phyloP scores from a whole-genome alignment of 2,797 vertebrate genomes.

The Uromys caudimaculatus region DNA sequence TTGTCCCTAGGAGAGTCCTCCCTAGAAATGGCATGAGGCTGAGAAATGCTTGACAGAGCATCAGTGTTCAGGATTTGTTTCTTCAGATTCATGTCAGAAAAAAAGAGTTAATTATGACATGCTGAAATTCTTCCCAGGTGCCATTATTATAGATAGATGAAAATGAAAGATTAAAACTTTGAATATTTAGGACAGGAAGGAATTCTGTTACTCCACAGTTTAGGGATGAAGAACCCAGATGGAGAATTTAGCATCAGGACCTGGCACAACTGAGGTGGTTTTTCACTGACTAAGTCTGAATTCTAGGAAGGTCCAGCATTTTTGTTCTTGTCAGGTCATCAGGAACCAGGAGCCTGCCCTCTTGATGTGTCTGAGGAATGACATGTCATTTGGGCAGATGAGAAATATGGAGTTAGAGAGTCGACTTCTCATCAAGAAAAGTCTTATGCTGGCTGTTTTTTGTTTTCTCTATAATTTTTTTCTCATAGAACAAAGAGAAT shows the following conservation, averaged over 20 bases:
- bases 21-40: not conserved
- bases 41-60: not conserved
- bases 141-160: constrained; percentile 32
- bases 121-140: constrained; percentile 11
- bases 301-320: not conserved
- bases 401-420: not conserved
- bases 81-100: constrained; percentile 22
- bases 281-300: not conserved
- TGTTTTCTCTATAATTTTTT: not conserved
- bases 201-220: not conserved
- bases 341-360: not conserved
- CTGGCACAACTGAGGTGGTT: not conserved
- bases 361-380: not conserved
- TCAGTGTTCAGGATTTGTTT: constrained; percentile 31
- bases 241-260: not conserved
- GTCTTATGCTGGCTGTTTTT: not conserved
- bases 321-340: not conserved
- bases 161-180: not conserved
- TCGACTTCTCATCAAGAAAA: not conserved
- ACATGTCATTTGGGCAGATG: not conserved
- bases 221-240: not conserved
- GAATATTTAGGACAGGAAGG: not conserved
- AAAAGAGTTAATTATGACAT: not conserved
- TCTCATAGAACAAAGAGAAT: not conserved
- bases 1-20: not conserved